Evolutionary conservation across 1,140 invertebrate genomes (phyloP).

Genomic region (Sipha flava): DNA sequence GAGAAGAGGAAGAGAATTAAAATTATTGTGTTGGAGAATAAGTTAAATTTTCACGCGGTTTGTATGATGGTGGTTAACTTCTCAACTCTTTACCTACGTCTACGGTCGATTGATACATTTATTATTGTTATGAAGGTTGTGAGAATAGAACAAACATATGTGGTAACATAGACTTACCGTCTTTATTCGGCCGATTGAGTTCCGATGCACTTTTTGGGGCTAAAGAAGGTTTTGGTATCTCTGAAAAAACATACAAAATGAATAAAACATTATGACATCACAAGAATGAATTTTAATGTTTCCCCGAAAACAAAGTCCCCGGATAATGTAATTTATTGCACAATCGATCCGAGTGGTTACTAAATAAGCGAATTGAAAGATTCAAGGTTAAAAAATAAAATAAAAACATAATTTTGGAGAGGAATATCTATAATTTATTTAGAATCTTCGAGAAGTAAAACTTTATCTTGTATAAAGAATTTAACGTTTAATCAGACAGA

Average conservation of each 20-base stretch:
- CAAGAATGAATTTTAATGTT: background rate
- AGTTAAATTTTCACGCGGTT: no score
- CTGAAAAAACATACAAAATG: background rate
- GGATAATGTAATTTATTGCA: background rate
- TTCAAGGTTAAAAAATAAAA: background rate
- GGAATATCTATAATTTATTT: background rate
- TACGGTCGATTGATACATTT: no score
- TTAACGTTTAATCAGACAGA: background rate
- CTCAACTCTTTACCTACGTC: no score
- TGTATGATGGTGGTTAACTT: no score
- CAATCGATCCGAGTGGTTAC: background rate
- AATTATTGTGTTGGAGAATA: no score
- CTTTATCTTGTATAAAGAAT: background rate
- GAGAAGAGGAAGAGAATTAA: no score
- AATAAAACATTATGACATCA: background rate
- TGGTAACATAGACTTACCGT: background rate
- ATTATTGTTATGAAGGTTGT: no score
- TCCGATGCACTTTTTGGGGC: conserved; percentile 12
- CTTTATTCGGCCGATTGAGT: conserved; percentile 6
- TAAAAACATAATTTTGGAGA: background rate
- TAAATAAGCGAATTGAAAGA: background rate
- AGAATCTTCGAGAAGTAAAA: background rate
- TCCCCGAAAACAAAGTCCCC: background rate
- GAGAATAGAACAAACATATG: no score
- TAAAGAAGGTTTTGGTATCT: conserved; percentile 27